Conservation (phyloP, 2,113 vertebrate genomes). For the Bubo scandiacus region DNA sequence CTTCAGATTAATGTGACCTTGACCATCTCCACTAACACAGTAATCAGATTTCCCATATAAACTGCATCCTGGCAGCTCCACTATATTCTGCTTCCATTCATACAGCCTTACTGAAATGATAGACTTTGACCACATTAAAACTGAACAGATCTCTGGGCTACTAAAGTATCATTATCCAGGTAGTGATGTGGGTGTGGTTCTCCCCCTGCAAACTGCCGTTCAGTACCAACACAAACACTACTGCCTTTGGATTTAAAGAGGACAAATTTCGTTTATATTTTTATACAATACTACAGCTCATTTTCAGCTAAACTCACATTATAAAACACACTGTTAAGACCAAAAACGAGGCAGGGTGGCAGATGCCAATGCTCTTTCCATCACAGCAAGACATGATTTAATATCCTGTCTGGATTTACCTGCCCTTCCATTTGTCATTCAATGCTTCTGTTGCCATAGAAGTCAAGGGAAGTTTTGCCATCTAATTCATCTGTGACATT, state of each 20-base stretch:
- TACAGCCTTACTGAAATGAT: neutral
- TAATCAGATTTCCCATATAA: neutral
- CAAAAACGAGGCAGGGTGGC: neutral
- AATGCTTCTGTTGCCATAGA: neutral
- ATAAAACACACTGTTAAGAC: neutral
- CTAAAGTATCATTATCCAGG: neutral
- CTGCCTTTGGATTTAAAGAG: neutral
- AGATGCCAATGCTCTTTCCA: neutral
- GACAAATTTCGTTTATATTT: neutral
- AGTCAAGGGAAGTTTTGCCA: neutral
- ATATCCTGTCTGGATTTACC: neutral
- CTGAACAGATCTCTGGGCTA: neutral
- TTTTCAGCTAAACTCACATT: neutral
- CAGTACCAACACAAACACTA: neutral
- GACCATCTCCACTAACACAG: neutral
- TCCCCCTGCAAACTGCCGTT: fast-evolving
- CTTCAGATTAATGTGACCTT: neutral
- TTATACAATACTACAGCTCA: neutral
- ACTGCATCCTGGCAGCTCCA: neutral
- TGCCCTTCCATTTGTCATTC: neutral
- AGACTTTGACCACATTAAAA: neutral
- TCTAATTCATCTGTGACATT: neutral
- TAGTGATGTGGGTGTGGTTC: neutral
- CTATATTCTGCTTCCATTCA: neutral
- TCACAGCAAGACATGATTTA: neutral